Evolutionary conservation across 2,888 invertebrate genomes (phyloP).

Genomic region (Archaeoteleia sp.): DNA sequence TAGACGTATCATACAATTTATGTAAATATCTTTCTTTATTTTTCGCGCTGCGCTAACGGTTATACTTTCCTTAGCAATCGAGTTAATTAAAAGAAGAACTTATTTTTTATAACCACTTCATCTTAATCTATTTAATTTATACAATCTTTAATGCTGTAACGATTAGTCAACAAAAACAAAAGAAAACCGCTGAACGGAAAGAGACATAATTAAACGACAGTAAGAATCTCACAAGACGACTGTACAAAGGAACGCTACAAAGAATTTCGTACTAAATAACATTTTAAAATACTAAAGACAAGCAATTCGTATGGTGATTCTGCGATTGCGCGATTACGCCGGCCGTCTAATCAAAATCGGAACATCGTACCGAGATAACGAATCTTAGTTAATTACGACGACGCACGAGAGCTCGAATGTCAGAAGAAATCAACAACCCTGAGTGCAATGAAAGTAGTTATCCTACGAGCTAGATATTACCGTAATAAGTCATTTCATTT

Average conservation of each 20-base stretch:
- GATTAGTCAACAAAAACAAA: conserved; percentile 51
- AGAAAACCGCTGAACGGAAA: no score
- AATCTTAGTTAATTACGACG: conserved; percentile 31
- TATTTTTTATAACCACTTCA: conserved; percentile 20
- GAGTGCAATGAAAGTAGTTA: conserved; percentile 66
- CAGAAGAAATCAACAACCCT: conserved; percentile 68
- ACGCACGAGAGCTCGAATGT: no score
- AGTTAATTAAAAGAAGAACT: conserved; percentile 40
- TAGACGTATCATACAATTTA: conserved; percentile 33
- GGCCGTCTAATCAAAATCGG: conserved; percentile 44
- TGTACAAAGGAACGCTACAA: conserved; percentile 51
- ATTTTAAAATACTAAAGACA: no score
- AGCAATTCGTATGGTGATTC: no score
- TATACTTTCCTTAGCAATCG: conserved; percentile 15
- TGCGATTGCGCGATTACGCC: conserved; percentile 46
- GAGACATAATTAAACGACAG: conserved; percentile 47
- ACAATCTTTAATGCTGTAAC: conserved; percentile 46
- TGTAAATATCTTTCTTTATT: conserved; percentile 30
- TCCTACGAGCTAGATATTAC: conserved; percentile 67
- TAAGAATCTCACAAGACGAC: neutral
- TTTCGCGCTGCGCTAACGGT: conserved; percentile 21
- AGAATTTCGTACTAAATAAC: conserved; percentile 52
- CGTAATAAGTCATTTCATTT: conserved; percentile 64
- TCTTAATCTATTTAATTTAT: conserved; percentile 52
- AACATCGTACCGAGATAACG: conserved; percentile 40